Evolutionary conservation across 2,797 vertebrate species (phyloP).

Genomic region (Pseudochaenichthys georgianus): DNA sequence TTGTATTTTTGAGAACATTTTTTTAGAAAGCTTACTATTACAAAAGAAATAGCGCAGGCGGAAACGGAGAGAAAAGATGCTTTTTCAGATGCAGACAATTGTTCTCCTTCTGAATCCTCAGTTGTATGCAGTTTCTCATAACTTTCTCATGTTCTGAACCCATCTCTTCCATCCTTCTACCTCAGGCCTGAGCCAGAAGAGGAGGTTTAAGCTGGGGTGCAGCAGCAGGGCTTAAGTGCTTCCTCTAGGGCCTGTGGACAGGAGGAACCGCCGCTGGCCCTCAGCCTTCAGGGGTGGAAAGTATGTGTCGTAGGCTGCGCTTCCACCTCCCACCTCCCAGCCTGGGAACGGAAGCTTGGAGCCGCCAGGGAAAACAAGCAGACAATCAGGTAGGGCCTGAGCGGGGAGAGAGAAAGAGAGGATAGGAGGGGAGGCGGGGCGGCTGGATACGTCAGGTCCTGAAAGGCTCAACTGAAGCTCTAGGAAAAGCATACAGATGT

Average conservation of each 20-base stretch:
- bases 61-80: not conserved
- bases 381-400: slow-evolving; percentile 95
- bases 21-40: not conserved
- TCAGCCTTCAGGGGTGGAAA: slow-evolving; percentile 98
- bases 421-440: slow-evolving; percentile 66
- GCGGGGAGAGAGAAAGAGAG: slow-evolving; percentile 67
- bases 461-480: slow-evolving; percentile 61
- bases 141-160: slow-evolving; percentile 2
- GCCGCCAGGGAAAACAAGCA: slow-evolving; percentile 98
- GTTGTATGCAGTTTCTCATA: slow-evolving; percentile 6
- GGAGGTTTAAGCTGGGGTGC: slow-evolving; percentile 73
- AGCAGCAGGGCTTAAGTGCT: slow-evolving; percentile 93
- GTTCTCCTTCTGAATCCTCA: slow-evolving; percentile 12
- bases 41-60: not conserved
- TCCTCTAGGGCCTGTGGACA: slow-evolving; percentile 95
- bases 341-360: slow-evolving; percentile 99
- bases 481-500: slow-evolving; percentile 75
- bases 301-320: slow-evolving; percentile 95
- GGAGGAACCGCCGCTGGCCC: slow-evolving; percentile 90
- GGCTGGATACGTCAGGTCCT: slow-evolving; percentile 63
- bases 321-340: slow-evolving; percentile 92
- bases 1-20: not conserved
- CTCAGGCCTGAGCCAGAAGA: slow-evolving; percentile 80
- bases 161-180: slow-evolving; percentile 14
- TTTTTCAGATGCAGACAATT: not conserved